These are phyloP conservation scores for Parotocinclus haroldoi DNA, from an alignment of 2,797 vertebrate genomes.

Conservation along the genomic window DNA sequence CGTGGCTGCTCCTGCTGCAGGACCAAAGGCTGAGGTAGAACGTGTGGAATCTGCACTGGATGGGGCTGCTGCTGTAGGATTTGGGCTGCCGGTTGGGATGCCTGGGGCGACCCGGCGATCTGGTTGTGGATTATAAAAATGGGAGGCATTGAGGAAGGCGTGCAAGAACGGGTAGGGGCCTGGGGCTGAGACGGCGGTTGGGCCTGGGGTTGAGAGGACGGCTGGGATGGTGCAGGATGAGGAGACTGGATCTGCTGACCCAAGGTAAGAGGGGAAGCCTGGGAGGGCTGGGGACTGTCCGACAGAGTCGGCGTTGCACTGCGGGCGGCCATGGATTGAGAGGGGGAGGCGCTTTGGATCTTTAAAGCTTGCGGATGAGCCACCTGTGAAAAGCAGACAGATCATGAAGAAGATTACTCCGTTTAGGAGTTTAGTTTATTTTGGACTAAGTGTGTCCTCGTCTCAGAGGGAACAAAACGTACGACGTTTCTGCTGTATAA, in stretches of 20 bases:
- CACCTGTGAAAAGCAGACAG: constrained; percentile 73
- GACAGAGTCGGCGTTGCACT: constrained; percentile 66
- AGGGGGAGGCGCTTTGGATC: constrained; percentile 82
- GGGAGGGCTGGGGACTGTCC: constrained; percentile 82
- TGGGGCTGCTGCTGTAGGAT: constrained; percentile 58
- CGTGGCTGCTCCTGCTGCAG: constrained; percentile 63
- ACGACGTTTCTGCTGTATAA: no score
- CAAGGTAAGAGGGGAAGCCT: constrained; percentile 72
- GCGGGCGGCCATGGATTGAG: constrained; percentile 73
- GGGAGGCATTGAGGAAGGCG: constrained; percentile 74
- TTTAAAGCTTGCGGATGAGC: constrained; percentile 80
- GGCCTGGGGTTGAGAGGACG: constrained; percentile 74
- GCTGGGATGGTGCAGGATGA: constrained; percentile 68
- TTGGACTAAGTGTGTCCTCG: no score
- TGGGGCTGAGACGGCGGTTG: constrained; percentile 72
- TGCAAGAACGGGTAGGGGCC: constrained; percentile 80
- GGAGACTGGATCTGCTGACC: constrained; percentile 83
- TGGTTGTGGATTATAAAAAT: constrained; percentile 87
- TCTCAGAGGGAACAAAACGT: no score
- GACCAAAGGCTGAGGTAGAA: constrained; percentile 60
- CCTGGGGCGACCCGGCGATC: constrained; percentile 72
- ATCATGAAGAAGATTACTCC: constrained; percentile 11
- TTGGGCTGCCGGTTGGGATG: constrained; percentile 65
- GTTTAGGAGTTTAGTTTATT: no score
- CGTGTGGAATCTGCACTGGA: constrained; percentile 63